phyloP scores from a whole-genome alignment of 2,113 vertebrate genomes.

The Octodon degus region DNA sequence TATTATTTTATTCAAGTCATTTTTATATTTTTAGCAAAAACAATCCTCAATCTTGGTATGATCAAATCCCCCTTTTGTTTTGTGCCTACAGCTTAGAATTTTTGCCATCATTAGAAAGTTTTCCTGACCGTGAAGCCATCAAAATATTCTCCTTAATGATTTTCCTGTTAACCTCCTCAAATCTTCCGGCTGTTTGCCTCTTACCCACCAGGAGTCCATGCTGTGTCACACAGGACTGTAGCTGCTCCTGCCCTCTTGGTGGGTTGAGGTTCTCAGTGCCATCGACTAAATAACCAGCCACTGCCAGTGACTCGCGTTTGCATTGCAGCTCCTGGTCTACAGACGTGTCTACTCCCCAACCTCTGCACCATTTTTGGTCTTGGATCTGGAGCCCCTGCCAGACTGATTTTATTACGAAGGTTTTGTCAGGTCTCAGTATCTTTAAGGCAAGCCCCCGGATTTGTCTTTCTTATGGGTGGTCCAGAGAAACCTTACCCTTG shows the following conservation, averaged over 20 bases:
- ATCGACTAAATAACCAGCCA: not conserved
- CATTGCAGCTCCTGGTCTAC: conserved; percentile 26
- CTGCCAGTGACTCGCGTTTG: not conserved
- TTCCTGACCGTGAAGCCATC: not conserved
- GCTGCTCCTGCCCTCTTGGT: not conserved
- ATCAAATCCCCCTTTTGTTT: not conserved
- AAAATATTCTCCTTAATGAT: not conserved
- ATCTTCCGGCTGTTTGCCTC: not conserved
- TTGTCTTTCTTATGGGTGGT: not conserved
- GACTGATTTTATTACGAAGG: conserved; percentile 26
- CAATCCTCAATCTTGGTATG: not conserved
- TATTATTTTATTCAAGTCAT: not conserved
- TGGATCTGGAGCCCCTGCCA: conserved; percentile 18
- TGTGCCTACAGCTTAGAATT: not conserved
- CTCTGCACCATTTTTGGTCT: not conserved
- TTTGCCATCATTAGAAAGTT: conserved; percentile 24
- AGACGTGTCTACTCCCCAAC: not conserved
- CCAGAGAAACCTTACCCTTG: not conserved
- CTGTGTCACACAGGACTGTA: not conserved
- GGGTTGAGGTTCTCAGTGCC: not conserved
- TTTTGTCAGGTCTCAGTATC: conserved; percentile 34
- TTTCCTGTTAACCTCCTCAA: not conserved
- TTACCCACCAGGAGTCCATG: not conserved
- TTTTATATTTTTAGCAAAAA: conserved; percentile 30
- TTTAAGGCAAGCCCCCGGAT: not conserved